Evolutionary conservation across 2,888 invertebrate species (phyloP).

Genomic region (Drosophila pseudotalamancana): DNA sequence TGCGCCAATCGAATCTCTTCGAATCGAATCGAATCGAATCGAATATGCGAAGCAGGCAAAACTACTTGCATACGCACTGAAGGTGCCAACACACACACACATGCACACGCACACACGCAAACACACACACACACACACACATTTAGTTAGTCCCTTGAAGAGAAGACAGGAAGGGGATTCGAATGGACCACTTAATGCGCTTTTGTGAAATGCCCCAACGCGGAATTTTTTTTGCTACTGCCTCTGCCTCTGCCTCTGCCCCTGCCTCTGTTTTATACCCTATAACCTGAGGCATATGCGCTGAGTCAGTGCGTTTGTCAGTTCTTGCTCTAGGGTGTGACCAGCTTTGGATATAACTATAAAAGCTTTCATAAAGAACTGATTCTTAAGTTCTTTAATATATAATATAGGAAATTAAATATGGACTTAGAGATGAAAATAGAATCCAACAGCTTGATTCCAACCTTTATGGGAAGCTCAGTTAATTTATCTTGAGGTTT

Average conservation of each 20-base stretch:
- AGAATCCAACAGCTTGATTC: too few species aligned
- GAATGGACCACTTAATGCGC: slow-evolving; percentile 70
- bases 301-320: background rate
- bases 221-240: slow-evolving; percentile 14
- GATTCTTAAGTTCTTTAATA: too few species aligned
- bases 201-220: slow-evolving; percentile 38
- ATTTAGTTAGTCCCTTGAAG: too few species aligned
- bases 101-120: too few species aligned
- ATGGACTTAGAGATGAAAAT: too few species aligned
- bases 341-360: too few species aligned
- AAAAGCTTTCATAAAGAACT: too few species aligned
- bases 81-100: slow-evolving; percentile 4
- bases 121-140: slow-evolving; percentile 10
- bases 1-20: slow-evolving; percentile 21
- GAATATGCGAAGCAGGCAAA: slow-evolving; percentile 36
- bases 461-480: too few species aligned
- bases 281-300: background rate
- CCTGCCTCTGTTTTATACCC: slow-evolving; percentile 6
- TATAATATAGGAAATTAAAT: too few species aligned
- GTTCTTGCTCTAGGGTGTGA: too few species aligned
- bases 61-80: slow-evolving; percentile 17
- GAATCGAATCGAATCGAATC: slow-evolving; percentile 26
- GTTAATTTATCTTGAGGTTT: too few species aligned
- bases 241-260: background rate
- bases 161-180: slow-evolving; percentile 47